Conservation (phyloP, 2,888 invertebrate species). For the Pecten maximus region DNA sequence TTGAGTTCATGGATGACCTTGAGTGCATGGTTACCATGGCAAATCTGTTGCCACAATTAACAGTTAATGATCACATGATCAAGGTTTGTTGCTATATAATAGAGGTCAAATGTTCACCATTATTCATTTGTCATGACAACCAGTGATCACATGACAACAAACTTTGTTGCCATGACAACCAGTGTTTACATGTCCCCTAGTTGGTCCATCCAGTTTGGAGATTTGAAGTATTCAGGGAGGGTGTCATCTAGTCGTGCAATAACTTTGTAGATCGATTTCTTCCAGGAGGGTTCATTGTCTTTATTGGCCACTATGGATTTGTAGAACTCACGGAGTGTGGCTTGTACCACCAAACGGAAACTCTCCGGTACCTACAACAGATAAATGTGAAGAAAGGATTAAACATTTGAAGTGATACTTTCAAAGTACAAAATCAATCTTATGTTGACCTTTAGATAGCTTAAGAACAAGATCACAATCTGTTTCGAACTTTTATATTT, state of each 20-base stretch:
- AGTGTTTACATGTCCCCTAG: conserved; percentile 85
- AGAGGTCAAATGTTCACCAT: neutral
- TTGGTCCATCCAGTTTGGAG: conserved; percentile 99
- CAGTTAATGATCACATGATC: neutral
- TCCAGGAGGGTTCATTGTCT: conserved; percentile 99
- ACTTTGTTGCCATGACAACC: neutral
- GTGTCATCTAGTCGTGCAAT: conserved; percentile 99
- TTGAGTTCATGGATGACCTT: neutral
- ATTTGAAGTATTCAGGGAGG: conserved; percentile 99
- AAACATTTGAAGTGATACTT: neutral
- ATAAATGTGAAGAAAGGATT: conserved; percentile 37
- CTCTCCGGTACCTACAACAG: conserved; percentile 94
- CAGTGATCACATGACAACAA: neutral
- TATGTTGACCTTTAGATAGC: neutral
- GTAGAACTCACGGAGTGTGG: conserved; percentile 99
- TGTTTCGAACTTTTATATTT: neutral
- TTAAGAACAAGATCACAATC: neutral
- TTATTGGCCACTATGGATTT: conserved; percentile 98
- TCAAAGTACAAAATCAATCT: neutral
- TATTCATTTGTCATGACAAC: neutral
- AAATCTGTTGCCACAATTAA: no score
- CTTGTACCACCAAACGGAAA: conserved; percentile 98
- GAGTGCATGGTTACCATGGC: neutral
- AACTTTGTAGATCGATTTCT: conserved; percentile 99
- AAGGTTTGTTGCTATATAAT: neutral